phyloP scores from a whole-genome alignment of 2,888 invertebrate species.

The Ceraclea dissimilis region DNA sequence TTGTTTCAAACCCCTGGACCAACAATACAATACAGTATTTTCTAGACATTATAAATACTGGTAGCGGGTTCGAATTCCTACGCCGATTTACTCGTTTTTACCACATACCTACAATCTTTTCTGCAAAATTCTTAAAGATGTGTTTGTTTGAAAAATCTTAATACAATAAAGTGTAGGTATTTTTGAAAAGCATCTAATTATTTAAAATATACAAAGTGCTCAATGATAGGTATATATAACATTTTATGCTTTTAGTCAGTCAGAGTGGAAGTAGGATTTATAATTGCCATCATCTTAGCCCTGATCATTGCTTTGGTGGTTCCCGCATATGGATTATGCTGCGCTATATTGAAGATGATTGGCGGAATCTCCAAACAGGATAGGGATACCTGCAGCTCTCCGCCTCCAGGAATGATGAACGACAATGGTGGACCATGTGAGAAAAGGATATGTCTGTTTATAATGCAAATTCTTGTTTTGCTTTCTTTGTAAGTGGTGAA shows the following conservation, averaged over 20 bases:
- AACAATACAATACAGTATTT: too few relatives aligned
- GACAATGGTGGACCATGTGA: constrained; percentile 38
- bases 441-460: constrained; percentile 33
- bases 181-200: background rate
- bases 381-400: constrained; percentile 30
- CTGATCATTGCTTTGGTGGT: constrained; percentile 58
- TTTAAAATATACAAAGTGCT: background rate
- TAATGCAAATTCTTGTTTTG: constrained; percentile 39
- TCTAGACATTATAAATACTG: too few relatives aligned
- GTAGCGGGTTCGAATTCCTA: too few relatives aligned
- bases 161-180: too few relatives aligned
- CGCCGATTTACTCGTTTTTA: too few relatives aligned
- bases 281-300: constrained; percentile 55
- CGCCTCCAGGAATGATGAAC: constrained; percentile 25
- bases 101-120: too few relatives aligned
- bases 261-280: constrained; percentile 62
- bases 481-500: constrained; percentile 40
- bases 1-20: too few relatives aligned
- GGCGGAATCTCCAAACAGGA: constrained; percentile 10
- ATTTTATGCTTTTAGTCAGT: constrained; percentile 55
- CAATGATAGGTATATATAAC: constrained; percentile 27
- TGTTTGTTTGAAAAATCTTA: too few relatives aligned
- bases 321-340: constrained; percentile 46
- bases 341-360: constrained; percentile 49
- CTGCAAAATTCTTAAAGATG: too few relatives aligned